phyloP scores from a whole-genome alignment of 2,113 vertebrate genomes.

The Tapirus terrestris region DNA sequence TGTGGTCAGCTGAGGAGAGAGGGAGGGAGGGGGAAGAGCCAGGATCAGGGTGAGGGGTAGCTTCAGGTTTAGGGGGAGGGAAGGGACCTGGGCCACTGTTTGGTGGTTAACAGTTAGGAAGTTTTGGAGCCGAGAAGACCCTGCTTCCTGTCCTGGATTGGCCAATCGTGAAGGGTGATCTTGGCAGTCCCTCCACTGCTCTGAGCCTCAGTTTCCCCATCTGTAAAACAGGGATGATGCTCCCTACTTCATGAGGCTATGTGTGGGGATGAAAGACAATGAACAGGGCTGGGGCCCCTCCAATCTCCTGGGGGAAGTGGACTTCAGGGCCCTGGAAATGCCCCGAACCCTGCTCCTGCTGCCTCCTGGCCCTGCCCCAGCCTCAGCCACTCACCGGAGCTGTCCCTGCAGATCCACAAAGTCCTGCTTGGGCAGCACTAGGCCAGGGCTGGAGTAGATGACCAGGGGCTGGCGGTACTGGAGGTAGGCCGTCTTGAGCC shows the following conservation, averaged over 20 bases:
- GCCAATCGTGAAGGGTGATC: neutral
- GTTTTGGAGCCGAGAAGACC: neutral
- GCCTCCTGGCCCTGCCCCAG: neutral
- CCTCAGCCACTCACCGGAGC: slow-evolving; percentile 90
- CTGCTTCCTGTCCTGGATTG: neutral
- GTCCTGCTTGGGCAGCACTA: slow-evolving; percentile 94
- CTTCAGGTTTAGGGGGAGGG: neutral
- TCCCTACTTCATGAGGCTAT: neutral
- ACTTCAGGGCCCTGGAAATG: neutral
- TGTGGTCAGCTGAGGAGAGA: neutral
- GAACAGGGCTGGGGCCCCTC: neutral
- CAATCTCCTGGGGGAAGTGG: neutral
- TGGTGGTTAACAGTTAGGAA: neutral
- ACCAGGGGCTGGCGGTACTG: slow-evolving; percentile 96
- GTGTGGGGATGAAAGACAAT: neutral
- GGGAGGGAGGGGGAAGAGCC: neutral
- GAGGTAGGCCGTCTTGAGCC: slow-evolving; percentile 96
- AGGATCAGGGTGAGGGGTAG: neutral
- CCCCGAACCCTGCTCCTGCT: neutral
- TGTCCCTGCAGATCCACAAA: slow-evolving; percentile 97
- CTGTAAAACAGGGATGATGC: neutral
- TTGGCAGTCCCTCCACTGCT: neutral
- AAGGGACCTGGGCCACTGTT: neutral
- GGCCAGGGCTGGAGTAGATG: slow-evolving; percentile 94
- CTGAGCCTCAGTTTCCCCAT: slow-evolving; percentile 25